Evolutionary conservation across 2,888 invertebrate genomes (phyloP).

Genomic region (Xanthorhoe spadicearia): DNA sequence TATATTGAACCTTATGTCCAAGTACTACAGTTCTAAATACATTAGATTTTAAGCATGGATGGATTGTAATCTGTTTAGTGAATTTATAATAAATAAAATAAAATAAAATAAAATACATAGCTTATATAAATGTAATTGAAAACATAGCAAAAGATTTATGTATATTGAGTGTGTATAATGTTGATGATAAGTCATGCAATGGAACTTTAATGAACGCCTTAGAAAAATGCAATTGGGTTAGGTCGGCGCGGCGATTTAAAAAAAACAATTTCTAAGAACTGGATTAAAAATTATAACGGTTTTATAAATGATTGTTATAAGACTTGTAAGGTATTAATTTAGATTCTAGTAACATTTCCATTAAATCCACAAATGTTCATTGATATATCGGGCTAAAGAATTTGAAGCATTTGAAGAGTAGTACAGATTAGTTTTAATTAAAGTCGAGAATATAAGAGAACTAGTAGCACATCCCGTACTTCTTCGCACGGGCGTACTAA

Average conservation of each 20-base stretch:
- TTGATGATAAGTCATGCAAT: constrained; percentile 23
- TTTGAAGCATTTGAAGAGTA: too few species aligned
- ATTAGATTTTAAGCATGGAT: too few species aligned
- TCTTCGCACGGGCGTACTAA: too few species aligned
- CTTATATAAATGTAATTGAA: constrained; percentile 21
- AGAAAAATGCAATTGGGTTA: constrained; percentile 55
- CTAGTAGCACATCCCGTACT: too few species aligned
- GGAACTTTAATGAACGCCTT: constrained; percentile 44
- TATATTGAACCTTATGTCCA: constrained; percentile 16
- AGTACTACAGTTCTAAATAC: constrained; percentile 14
- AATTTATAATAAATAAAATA: too few species aligned
- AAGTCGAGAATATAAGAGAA: too few species aligned
- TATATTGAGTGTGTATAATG: constrained; percentile 8
- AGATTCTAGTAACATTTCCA: constrained; percentile 9
- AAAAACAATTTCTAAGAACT: constrained; percentile 16
- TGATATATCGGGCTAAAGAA: not conserved
- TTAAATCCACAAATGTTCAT: not conserved
- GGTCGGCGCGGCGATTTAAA: constrained; percentile 46
- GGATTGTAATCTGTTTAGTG: too few species aligned
- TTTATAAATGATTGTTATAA: constrained; percentile 10
- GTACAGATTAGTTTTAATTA: too few species aligned
- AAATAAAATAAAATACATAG: constrained; percentile 13
- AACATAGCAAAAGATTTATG: constrained; percentile 16
- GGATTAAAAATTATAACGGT: constrained; percentile 5
- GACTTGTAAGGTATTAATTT: constrained; percentile 9